These are phyloP conservation scores for Nasonia vitripennis DNA, from an alignment of 1,140 invertebrate genomes.

Conservation along the genomic window DNA sequence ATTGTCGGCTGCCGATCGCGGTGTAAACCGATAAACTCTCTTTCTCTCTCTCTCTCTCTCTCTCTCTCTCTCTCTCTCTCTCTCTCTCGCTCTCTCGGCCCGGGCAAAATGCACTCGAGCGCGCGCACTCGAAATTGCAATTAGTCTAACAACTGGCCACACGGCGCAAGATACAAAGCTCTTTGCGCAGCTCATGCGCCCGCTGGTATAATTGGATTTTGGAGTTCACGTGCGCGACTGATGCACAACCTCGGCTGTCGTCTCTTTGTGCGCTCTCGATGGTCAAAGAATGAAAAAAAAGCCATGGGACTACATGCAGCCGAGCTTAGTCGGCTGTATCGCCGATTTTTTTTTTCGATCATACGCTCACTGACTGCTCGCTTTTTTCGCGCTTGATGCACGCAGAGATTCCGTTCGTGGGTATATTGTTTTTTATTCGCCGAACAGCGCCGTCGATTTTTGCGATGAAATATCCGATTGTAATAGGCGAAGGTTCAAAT, in stretches of 20 bases:
- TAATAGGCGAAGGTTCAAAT: too few relatives aligned
- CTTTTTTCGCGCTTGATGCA: too few relatives aligned
- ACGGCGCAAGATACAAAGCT: constrained; percentile 44
- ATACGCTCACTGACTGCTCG: too few relatives aligned
- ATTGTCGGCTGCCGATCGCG: constrained; percentile 18
- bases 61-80: constrained; percentile 19
- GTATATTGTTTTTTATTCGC: too few relatives aligned
- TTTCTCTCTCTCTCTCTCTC: constrained; percentile 31
- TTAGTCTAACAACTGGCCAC: constrained; percentile 44
- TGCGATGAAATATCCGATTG: too few relatives aligned
- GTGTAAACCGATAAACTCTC: constrained; percentile 50
- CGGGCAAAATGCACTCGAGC: constrained; percentile 34
- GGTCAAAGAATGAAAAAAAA: neutral
- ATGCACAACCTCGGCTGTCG: neutral
- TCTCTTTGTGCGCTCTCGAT: constrained; percentile 1
- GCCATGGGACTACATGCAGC: too few relatives aligned
- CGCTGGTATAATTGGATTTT: constrained; percentile 42
- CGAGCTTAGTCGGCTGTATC: too few relatives aligned
- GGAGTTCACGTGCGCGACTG: constrained; percentile 23
- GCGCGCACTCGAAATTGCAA: constrained; percentile 50
- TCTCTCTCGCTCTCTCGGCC: neutral
- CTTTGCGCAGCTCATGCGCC: constrained; percentile 25
- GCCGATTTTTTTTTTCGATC: too few relatives aligned
- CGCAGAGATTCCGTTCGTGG: too few relatives aligned
- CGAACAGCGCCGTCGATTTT: too few relatives aligned